Evolutionary conservation across 2,888 invertebrate species (phyloP).

Genomic region (Brachypterus glaber): DNA sequence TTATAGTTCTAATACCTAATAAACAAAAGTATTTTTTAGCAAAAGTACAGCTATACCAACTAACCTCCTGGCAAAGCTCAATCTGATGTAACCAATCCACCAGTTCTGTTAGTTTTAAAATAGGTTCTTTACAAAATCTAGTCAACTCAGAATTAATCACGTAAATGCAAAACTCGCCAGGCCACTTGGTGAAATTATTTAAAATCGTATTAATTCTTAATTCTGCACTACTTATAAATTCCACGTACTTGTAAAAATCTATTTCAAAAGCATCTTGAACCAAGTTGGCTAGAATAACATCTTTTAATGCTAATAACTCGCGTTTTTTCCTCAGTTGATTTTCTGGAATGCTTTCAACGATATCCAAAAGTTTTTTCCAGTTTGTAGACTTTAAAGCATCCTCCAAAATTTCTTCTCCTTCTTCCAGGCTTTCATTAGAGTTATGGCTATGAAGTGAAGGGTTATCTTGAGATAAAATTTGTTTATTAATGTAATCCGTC

Average conservation of each 20-base stretch:
- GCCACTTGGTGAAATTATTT: slow-evolving; percentile 48
- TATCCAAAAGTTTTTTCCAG: slow-evolving; percentile 37
- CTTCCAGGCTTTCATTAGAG: slow-evolving; percentile 28
- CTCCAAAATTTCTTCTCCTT: slow-evolving; percentile 32
- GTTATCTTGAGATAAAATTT: slow-evolving; percentile 24
- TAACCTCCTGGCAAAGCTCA: slow-evolving; percentile 53
- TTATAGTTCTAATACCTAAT: too few relatives aligned
- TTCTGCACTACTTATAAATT: slow-evolving; percentile 44
- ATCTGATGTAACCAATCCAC: slow-evolving; percentile 52
- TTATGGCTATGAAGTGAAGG: slow-evolving; percentile 15
- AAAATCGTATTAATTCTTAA: slow-evolving; percentile 46
- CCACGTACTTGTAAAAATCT: slow-evolving; percentile 45
- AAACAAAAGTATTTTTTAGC: slow-evolving; percentile 10
- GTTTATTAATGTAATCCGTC: slow-evolving; percentile 40
- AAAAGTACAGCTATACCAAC: slow-evolving; percentile 13
- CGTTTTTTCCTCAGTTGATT: slow-evolving; percentile 43
- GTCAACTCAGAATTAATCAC: slow-evolving; percentile 45
- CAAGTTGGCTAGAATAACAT: slow-evolving; percentile 50
- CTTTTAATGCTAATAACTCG: slow-evolving; percentile 48
- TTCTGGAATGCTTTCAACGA: slow-evolving; percentile 52
- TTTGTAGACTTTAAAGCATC: slow-evolving; percentile 30
- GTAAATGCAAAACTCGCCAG: slow-evolving; percentile 47
- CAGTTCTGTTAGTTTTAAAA: slow-evolving; percentile 35
- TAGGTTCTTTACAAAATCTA: slow-evolving; percentile 35
- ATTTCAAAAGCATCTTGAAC: slow-evolving; percentile 45